Base-by-base conservation (phyloP, 2,113 vertebrate genomes). In the Hystrix brachyura region DNA sequence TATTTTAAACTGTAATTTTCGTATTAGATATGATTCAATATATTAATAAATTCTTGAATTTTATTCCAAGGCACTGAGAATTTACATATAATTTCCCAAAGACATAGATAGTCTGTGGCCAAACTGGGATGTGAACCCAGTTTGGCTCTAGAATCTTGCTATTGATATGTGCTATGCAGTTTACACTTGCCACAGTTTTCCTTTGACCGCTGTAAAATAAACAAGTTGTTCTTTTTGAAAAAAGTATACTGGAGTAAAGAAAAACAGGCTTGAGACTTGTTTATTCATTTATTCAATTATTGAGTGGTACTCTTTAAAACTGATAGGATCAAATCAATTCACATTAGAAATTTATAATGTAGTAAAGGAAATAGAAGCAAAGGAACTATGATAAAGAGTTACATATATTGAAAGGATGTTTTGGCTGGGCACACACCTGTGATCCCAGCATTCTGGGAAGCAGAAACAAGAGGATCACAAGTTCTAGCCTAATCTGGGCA, bases 311-410 rank as follows among this genome's bases (percentile, higher is more conserved):
- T 81, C 1, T 91, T 80, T 25, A 95, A 79, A 97, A 87, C 90
- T 11, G 84, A 2, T 88, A 83, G 85, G 48, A 60, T 34, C 9
- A 86, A 71, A 62, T 67, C 13, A 86, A 14, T 92, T 84, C 60
- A 94, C 17, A 96, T 51, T 55, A 84, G 62, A 90, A 97, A 81
- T 1, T 46, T 94, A 65, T 62, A 76, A 48, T 38, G 38, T 80
- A 89, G n/a, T 72, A 29, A 95, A 65, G n/a, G 71, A 86, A 79
- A n/a, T 27, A 80, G 11, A 87, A 69, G 12, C 59, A 90, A 92
- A 67, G 10, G 3, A 82, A 38, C 4, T 82, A 1, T 91, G 65
- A 32, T 64, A 23, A 93, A 29, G 4, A 71, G 18, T 85, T 82
- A 7, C 32, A 89, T 53, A 7, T n/a, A 89, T 59, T 90, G 60